Conservation (phyloP, 30 jellyfish, hydroid and myxozoan species). For the Mastigias papua region DNA sequence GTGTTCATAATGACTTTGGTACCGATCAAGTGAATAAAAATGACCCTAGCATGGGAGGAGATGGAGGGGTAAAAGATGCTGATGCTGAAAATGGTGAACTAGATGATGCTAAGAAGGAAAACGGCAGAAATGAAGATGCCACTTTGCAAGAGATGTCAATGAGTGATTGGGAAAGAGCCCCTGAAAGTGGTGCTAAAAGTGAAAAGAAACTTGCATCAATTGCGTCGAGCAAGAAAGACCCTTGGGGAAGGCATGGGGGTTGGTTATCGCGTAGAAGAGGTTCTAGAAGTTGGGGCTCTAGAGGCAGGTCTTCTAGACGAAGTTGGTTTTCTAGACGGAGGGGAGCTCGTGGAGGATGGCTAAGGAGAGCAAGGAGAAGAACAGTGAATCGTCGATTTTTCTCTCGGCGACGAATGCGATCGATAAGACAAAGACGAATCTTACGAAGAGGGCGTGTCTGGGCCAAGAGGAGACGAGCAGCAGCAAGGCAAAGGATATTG, state of each 20-base stretch:
- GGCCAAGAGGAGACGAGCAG: no score
- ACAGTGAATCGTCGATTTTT: background rate
- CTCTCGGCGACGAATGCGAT: constrained; percentile 6
- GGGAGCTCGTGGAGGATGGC: background rate
- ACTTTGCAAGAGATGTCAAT: background rate
- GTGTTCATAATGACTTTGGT: background rate
- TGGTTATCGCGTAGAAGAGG: background rate
- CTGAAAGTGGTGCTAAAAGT: constrained; percentile 7
- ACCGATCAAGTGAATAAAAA: background rate
- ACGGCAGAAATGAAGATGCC: background rate
- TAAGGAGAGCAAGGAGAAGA: background rate
- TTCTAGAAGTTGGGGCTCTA: background rate
- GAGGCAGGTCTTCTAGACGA: background rate
- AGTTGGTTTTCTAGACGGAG: background rate
- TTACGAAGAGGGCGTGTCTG: background rate
- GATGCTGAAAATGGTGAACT: no score
- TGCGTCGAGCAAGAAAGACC: background rate
- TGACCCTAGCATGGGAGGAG: background rate
- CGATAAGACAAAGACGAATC: constrained; percentile 4
- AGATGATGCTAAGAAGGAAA: no score
- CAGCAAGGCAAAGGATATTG: no score
- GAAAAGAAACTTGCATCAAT: background rate
- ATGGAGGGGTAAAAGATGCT: background rate
- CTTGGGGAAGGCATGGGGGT: constrained; percentile 1
- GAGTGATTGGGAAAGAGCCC: background rate